Evolutionary conservation across 2,113 vertebrate genomes (phyloP).

Genomic region (Neogobius melanostomus): DNA sequence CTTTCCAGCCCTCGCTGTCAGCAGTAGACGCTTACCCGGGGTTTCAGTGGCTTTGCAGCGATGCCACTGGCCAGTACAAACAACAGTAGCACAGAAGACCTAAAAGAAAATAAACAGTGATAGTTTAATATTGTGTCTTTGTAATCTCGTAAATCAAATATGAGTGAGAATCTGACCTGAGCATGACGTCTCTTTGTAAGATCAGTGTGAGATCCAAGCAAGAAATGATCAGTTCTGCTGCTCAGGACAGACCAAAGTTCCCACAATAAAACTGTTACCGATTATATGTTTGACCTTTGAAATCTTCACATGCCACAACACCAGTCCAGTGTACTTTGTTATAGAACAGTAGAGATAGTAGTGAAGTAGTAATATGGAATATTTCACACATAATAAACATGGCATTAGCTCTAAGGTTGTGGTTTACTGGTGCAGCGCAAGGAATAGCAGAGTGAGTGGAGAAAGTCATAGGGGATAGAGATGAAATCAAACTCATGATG

Average conservation of each 20-base stretch:
- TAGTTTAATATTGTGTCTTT: constrained; percentile 11
- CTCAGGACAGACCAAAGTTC: constrained; percentile 65
- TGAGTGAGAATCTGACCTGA: constrained; percentile 60
- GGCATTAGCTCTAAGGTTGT: too few relatives aligned
- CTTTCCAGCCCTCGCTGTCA: not conserved
- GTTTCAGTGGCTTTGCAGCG: constrained; percentile 63
- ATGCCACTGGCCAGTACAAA: constrained; percentile 56
- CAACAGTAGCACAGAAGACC: constrained; percentile 59
- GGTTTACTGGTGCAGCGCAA: too few relatives aligned
- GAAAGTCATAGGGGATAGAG: too few relatives aligned
- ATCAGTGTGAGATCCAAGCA: constrained; percentile 11
- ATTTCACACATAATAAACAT: not conserved
- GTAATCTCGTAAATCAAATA: not conserved
- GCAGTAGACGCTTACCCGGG: constrained; percentile 61
- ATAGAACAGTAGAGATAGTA: not conserved
- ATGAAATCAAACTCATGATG: too few relatives aligned
- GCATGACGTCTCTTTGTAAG: constrained; percentile 54
- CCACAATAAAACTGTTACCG: constrained; percentile 41
- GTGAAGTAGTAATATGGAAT: not conserved
- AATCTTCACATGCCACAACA: constrained; percentile 1
- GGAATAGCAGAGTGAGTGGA: too few relatives aligned
- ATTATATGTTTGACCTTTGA: constrained; percentile 55
- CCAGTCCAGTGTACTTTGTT: not conserved
- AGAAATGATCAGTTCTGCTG: constrained; percentile 9
- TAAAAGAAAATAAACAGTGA: constrained; percentile 32